Percentiles rank a stretch among this genome's conserved stretches.
phyloP scores from a whole-genome alignment of 2,113 vertebrate species.

The Pardalotus punctatus region DNA sequence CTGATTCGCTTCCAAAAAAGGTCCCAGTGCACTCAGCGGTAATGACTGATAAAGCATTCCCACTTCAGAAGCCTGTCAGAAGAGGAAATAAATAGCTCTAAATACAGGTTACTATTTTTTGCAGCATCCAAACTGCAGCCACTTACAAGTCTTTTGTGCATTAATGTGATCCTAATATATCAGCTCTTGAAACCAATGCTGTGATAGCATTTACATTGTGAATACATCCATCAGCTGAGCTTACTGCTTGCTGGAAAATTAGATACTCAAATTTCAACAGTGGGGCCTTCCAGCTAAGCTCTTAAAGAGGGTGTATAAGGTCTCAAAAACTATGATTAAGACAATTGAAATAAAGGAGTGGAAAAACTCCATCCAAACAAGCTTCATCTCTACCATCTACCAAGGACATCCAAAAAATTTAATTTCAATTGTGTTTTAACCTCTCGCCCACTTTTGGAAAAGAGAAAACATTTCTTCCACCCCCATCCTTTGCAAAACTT shows the following conservation, averaged over 20 bases:
- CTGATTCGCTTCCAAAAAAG: neutral
- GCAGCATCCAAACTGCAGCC: neutral
- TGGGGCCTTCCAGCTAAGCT: neutral
- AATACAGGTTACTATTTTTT: neutral
- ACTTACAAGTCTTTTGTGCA: neutral
- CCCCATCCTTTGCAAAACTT: neutral
- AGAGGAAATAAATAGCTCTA: neutral
- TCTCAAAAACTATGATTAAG: neutral
- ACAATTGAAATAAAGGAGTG: neutral
- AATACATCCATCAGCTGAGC: neutral
- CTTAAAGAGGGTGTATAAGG: neutral
- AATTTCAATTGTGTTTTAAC: neutral
- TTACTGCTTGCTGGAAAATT: neutral
- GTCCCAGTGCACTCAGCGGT: neutral
- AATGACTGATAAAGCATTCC: neutral
- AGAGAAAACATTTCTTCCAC: constrained; percentile 14
- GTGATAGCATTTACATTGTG: neutral
- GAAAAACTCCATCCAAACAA: neutral
- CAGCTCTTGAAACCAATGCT: neutral
- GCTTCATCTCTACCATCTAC: neutral
- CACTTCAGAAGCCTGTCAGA: neutral
- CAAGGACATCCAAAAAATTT: neutral
- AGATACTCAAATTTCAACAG: neutral
- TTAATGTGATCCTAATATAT: neutral
- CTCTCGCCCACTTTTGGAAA: neutral